Percentiles rank a stretch among this genome's conserved stretches.
phyloP scores from a whole-genome alignment of 2,888 invertebrate genomes.

The Eupithecia subfuscata region DNA sequence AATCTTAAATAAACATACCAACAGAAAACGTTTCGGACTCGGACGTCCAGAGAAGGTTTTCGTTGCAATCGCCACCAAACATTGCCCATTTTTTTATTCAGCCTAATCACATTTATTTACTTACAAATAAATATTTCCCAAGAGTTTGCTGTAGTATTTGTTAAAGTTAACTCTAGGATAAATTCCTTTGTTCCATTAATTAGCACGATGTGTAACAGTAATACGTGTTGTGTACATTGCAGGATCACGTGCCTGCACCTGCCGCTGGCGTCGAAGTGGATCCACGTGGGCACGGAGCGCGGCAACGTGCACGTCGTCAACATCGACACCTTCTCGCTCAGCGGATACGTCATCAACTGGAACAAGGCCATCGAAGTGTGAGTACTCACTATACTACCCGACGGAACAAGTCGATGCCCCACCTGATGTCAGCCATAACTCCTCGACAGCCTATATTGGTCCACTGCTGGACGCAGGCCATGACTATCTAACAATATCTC shows the following conservation, averaged over 20 bases:
- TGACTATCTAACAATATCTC: neutral
- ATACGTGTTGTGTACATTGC: constrained; percentile 43
- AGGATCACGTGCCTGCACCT: constrained; percentile 98
- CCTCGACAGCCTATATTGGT: too few relatives aligned
- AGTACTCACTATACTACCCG: constrained; percentile 77
- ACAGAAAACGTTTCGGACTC: neutral
- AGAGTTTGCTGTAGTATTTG: neutral
- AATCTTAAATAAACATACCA: too few relatives aligned
- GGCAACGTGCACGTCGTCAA: constrained; percentile 99
- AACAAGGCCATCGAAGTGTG: constrained; percentile 99
- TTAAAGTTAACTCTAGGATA: neutral
- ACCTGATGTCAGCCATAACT: neutral
- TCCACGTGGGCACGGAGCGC: constrained; percentile 98
- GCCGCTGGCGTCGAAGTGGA: constrained; percentile 98
- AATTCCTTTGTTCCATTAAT: neutral
- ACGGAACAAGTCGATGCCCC: neutral
- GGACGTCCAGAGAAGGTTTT: neutral
- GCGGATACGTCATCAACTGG: constrained; percentile 99
- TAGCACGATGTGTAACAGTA: neutral
- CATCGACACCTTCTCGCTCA: constrained; percentile 97
- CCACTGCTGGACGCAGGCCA: too few relatives aligned
- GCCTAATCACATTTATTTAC: too few relatives aligned
- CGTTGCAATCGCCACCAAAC: neutral
- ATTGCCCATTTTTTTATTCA: too few relatives aligned
- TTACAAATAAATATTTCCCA: neutral